Conservation (phyloP, 2,888 invertebrate genomes). For the Ormyrus labotus region DNA sequence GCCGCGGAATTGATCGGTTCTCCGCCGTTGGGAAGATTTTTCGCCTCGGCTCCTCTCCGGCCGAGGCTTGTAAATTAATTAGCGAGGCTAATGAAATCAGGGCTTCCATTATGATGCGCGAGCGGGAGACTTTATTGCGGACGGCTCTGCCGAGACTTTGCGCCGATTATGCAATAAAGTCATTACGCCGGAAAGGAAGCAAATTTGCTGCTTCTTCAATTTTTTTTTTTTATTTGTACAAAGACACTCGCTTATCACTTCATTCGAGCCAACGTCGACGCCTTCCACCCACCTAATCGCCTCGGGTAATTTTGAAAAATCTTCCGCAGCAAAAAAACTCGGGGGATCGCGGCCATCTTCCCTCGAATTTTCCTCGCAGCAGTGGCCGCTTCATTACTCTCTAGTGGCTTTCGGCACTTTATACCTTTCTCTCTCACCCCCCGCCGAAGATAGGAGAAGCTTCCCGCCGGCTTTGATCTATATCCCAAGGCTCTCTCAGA, state of each 20-base stretch:
- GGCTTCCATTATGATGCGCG: conserved; percentile 10
- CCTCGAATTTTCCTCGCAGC: conserved; percentile 17
- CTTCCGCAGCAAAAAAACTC: not conserved
- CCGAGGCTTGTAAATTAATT: conserved; percentile 26
- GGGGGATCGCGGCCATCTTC: conserved; percentile 4
- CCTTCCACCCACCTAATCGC: too few species aligned
- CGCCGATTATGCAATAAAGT: too few species aligned
- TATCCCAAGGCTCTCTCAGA: not conserved
- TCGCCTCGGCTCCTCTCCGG: not conserved
- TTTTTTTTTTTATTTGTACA: too few species aligned
- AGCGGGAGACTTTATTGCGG: too few species aligned
- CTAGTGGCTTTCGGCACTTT: conserved; percentile 4
- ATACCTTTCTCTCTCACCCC: not conserved
- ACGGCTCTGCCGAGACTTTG: too few species aligned
- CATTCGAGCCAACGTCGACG: too few species aligned
- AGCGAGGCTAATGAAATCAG: conserved; percentile 22
- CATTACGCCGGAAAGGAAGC: too few species aligned
- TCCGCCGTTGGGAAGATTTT: conserved; percentile 20
- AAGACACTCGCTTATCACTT: too few species aligned
- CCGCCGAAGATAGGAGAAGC: not conserved
- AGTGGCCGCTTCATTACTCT: conserved; percentile 34
- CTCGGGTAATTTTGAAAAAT: too few species aligned
- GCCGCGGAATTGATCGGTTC: conserved; percentile 32
- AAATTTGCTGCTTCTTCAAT: too few species aligned
- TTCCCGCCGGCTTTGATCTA: conserved; percentile 5